Conservation (phyloP, 37 sponge, comb jelly and placozoan species). For the Hexactinellida sp. region DNA sequence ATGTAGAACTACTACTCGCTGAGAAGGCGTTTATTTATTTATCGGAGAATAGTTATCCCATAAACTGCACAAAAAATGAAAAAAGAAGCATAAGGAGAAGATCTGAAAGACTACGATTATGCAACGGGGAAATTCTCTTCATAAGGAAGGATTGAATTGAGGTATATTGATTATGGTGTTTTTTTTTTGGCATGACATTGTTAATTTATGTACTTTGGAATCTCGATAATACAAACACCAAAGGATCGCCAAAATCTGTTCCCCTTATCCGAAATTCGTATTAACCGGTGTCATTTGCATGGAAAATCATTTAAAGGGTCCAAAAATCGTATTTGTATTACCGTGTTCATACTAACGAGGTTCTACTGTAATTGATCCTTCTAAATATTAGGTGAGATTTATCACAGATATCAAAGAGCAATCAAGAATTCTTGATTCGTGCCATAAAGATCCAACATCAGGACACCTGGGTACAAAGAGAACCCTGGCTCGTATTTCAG, state of each 20-base stretch:
- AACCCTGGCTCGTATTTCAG: conserved; percentile 32
- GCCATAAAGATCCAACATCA: conserved; percentile 46
- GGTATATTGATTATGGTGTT: not conserved
- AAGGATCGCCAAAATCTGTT: not conserved
- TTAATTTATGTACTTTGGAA: not conserved
- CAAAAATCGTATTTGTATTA: too few relatives aligned
- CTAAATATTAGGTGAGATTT: not conserved
- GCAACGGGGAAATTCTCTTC: not conserved
- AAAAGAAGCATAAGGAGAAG: too few relatives aligned
- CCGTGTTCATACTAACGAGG: not conserved
- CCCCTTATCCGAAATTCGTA: not conserved
- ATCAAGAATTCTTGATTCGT: conserved; percentile 30
- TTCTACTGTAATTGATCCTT: not conserved
- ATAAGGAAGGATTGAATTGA: not conserved
- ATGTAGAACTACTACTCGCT: too few relatives aligned
- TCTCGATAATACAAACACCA: not conserved
- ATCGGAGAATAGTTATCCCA: too few relatives aligned
- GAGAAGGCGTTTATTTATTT: too few relatives aligned
- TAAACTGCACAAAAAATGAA: too few relatives aligned
- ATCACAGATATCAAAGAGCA: conserved; percentile 14
- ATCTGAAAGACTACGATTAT: not conserved
- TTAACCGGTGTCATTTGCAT: too few relatives aligned
- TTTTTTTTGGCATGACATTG: not conserved
- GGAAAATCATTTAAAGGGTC: too few relatives aligned
- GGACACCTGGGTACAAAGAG: conserved; percentile 47